Conservation (phyloP, 2,797 vertebrate species). For the Sebastes steindachneri region DNA sequence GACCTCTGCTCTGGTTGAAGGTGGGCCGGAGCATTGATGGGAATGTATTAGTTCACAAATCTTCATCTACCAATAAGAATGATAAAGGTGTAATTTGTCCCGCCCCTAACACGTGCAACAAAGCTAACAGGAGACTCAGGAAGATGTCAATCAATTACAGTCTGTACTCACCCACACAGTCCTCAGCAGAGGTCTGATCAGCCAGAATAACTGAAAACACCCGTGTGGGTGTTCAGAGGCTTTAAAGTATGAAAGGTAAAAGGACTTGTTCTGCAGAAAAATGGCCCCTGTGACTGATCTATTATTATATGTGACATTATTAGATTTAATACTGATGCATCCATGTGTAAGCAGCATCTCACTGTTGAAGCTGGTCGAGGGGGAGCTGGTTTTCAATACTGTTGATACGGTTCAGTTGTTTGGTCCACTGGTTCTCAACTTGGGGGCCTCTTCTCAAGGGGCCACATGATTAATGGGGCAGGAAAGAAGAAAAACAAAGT, state of each 20-base stretch:
- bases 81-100: not conserved
- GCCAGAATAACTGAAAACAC: not conserved
- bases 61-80: not conserved
- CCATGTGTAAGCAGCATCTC: not conserved
- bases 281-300: not conserved
- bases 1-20: not conserved
- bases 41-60: not conserved
- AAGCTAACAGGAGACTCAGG: not conserved
- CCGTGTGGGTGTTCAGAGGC: not conserved
- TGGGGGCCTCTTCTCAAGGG: not conserved
- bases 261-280: not conserved
- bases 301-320: not conserved
- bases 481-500: not conserved
- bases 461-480: not conserved
- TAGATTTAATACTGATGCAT: not conserved
- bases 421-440: not conserved
- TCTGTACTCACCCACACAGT: not conserved
- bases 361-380: not conserved
- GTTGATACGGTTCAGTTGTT: not conserved
- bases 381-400: not conserved
- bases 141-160: not conserved
- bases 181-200: not conserved
- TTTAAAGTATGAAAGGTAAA: not conserved
- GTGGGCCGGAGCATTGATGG: not conserved
- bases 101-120: not conserved